Percentiles rank a stretch among this genome's conserved stretches.
Conservation (phyloP, 2,888 invertebrate genomes). For the Spodoptera picta region DNA sequence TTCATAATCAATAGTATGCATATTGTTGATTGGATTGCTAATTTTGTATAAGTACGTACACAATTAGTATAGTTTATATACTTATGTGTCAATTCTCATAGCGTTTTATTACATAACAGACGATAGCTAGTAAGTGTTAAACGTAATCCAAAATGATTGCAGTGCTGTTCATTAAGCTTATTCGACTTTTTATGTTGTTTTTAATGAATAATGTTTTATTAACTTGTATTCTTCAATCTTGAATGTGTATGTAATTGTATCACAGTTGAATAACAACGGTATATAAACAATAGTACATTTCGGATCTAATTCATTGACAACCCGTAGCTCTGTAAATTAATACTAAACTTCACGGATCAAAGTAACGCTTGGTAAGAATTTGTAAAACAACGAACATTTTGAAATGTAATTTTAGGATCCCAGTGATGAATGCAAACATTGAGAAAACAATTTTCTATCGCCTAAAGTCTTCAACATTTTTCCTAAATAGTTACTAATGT, state of each 20-base stretch:
- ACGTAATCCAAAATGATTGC: constrained; percentile 79
- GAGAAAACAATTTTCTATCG: constrained; percentile 46
- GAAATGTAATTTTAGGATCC: constrained; percentile 70
- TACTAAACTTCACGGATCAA: constrained; percentile 55
- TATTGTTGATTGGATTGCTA: constrained; percentile 87
- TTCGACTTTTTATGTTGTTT: constrained; percentile 65
- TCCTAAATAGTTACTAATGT: constrained; percentile 39
- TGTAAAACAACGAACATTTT: constrained; percentile 81
- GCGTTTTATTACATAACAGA: constrained; percentile 88
- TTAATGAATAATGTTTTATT: constrained; percentile 41
- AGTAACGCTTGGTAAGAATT: constrained; percentile 67
- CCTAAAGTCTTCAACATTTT: constrained; percentile 40
- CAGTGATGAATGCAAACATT: constrained; percentile 48
- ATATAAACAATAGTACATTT: constrained; percentile 39
- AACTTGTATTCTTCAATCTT: constrained; percentile 54
- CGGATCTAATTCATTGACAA: constrained; percentile 36
- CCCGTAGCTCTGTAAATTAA: constrained; percentile 48
- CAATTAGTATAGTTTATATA: constrained; percentile 89
- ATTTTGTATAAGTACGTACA: constrained; percentile 88
- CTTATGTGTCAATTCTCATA: constrained; percentile 90
- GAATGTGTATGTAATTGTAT: constrained; percentile 48
- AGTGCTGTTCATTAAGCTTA: constrained; percentile 80
- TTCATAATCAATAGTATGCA: constrained; percentile 87
- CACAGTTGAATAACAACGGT: constrained; percentile 37
- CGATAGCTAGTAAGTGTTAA: constrained; percentile 88